phyloP scores from a whole-genome alignment of 2,888 invertebrate species.

The Stenchaetothrips biformis region DNA sequence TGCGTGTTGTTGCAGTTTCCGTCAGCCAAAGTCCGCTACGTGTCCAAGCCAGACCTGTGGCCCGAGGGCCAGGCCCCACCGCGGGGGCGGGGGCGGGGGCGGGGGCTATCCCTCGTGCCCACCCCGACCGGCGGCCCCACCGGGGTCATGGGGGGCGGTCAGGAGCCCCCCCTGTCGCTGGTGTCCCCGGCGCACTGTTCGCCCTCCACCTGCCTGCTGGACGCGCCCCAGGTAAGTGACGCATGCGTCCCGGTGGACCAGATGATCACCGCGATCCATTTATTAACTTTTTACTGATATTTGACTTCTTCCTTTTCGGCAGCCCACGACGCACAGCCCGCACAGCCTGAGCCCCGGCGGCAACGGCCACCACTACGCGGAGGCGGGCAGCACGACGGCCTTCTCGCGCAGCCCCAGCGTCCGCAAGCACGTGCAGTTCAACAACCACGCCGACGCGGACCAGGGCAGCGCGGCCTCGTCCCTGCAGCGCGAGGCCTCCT shows the following conservation, averaged over 20 bases:
- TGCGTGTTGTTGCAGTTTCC: neutral
- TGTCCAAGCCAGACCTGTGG: slow-evolving; percentile 9
- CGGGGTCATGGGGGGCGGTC: neutral
- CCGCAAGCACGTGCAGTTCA: slow-evolving; percentile 68
- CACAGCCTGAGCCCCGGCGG: slow-evolving; percentile 10
- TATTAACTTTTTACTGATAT: no score
- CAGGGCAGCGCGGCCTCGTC: neutral
- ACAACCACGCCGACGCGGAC: slow-evolving; percentile 47
- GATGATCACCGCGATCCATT: no score
- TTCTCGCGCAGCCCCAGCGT: slow-evolving; percentile 40
- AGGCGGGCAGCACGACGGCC: slow-evolving; percentile 2
- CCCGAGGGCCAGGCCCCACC: neutral
- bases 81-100: no score
- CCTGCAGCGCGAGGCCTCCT: slow-evolving; percentile 1
- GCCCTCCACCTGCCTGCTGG: neutral
- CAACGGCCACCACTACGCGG: neutral
- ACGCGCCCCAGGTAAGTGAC: slow-evolving; percentile 1
- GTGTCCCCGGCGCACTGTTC: neutral
- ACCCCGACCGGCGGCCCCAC: neutral
- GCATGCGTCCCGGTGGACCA: neutral
- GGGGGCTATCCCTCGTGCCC: slow-evolving; percentile 4
- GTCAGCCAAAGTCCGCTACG: neutral
- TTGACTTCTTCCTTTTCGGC: neutral
- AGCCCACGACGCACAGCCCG: neutral
- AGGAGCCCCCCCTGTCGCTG: neutral